These are phyloP conservation scores for Oreamnos americanus DNA, from an alignment of 2,113 vertebrate genomes.

Conservation along the genomic window DNA sequence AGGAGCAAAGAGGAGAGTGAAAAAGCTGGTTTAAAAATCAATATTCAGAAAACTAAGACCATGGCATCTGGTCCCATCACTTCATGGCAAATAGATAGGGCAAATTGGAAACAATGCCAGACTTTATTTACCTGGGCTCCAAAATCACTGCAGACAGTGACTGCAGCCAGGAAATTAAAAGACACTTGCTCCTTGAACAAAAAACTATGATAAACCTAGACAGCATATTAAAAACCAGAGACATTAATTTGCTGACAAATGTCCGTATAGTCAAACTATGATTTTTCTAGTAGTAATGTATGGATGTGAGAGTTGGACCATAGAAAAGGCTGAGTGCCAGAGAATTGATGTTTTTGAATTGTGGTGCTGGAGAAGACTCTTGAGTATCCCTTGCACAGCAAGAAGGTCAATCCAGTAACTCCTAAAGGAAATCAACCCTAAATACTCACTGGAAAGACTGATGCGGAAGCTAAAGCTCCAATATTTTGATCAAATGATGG, in stretches of 20 bases:
- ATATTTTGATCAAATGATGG: neutral
- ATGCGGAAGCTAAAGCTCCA: neutral
- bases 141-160: neutral
- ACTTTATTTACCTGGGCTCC: neutral
- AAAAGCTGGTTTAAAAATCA: neutral
- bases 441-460: neutral
- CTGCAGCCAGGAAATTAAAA: neutral
- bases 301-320: neutral
- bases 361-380: neutral
- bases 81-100: neutral
- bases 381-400: neutral
- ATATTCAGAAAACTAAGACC: too few species aligned
- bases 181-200: neutral
- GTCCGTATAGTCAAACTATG: neutral
- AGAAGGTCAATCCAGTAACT: neutral
- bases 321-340: neutral
- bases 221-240: neutral
- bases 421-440: neutral
- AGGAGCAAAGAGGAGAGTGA: neutral
- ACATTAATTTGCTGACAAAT: neutral
- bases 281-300: neutral
- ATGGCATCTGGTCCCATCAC: too few species aligned
- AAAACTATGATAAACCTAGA: neutral
- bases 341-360: neutral
- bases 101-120: neutral